Evolutionary conservation across 2,113 vertebrate species (phyloP), one percentile per base, ranked within the genome.

Genomic region (Rissa tridactyla): DNA sequence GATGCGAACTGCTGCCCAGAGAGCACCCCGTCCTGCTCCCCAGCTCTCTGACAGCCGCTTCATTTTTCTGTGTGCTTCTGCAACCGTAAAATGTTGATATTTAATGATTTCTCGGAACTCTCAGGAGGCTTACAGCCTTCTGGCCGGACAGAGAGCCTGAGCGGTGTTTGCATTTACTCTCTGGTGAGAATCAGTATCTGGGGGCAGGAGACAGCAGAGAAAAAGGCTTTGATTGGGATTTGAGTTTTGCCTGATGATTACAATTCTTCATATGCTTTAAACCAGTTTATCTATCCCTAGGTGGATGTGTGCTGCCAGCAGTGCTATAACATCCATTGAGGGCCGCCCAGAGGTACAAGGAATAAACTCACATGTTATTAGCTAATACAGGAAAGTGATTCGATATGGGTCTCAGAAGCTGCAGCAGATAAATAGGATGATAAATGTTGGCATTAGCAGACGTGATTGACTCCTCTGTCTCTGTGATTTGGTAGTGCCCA

Each of bases 361-460:
- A 95, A 95, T 95, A 95, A 96, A 88, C 96, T 91, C 92, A 51
- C 87, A 55, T 0, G 18, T 96, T 97, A 92, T 92, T 94, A 92
- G 94, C 95, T 96, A 95, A 95, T 85, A 91, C 92, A 88, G 94
- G 94, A 18, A 94, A 94, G 96, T 47, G 97, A 97, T 95, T 97
- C 55, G 78, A 92, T 95, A 95, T 72, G 96, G 96, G 94, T 87
- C 89, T 96, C 96, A 92, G 92, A 96, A 91, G 97, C 97, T 95
- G 84, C 20, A 95, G 94, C 57, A 96, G 94, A 97, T 96, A 96
- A 97, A 96, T 96, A 94, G 97, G 94, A 96, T 96, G 97, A 96
- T 97, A 97, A 95, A 97, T 96, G 95, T 96, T 95, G 91, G 97
- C 95, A 96, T 97, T 96, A 96, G 92, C 73, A 95, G 92, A 96